Base-by-base conservation (phyloP, 2,113 vertebrate genomes). In the Glaucidium brasilianum region DNA sequence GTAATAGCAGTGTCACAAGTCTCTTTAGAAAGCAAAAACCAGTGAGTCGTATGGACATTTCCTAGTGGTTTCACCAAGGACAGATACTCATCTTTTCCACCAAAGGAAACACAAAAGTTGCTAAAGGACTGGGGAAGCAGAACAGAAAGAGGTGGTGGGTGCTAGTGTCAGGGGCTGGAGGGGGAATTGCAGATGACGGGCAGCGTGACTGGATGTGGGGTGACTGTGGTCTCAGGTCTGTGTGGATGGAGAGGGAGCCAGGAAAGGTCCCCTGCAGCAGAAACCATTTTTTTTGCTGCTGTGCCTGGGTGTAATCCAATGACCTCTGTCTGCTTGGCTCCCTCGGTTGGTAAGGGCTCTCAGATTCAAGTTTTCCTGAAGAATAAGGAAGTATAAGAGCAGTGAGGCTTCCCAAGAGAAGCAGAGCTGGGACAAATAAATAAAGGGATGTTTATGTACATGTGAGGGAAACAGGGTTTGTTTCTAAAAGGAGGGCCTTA, bases 81-180 rank as follows among this genome's bases (percentile, higher is more conserved):
- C 7, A 62, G 14, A 49, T 13, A 11, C 4, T 26, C 0, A 14
- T 58, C 37, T 69, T 55, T 27, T 9, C 0, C 17, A 30, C 6
- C 8, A 8, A 37, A 15, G 7, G 16, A 68, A 68, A 19, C 4
- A 41, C 9, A 52, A 56, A 41, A 3, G 1, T 60, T 63, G 9
- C 23, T 5, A 59, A 55, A 55, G 13, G 63, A 12, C 10, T 29
- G 15, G 1, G 16, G 18, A 68, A 75, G 50, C 7, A 56, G 13
- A 27, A 59, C 15, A 76, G 69, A 77, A 68, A 59, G 3, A 0
- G 6, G 12, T 67, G 5, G 7, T 11, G 9, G 10, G 23, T 19
- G 2, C 39, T 45, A 9, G 10, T 29, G 9, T 6, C 22, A 37
- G 13, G 9, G 9, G 4, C 1, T 1, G 4, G 47, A 75, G 9